These are phyloP conservation scores for Priocnemis perturbator DNA, from an alignment of 2,888 invertebrate species.

Conservation along the genomic window DNA sequence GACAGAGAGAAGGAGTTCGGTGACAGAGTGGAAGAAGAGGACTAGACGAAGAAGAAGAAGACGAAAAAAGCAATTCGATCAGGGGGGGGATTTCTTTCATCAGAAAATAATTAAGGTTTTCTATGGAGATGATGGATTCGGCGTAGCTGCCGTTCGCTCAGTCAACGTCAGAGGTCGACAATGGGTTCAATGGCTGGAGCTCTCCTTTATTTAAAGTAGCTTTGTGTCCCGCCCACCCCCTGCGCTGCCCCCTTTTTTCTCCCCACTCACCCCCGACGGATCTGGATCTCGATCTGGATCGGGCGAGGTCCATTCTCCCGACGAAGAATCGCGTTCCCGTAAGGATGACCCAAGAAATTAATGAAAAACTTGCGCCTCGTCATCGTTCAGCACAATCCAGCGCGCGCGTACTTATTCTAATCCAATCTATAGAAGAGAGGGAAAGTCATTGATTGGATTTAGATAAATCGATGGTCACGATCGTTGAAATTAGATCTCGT, in stretches of 20 bases:
- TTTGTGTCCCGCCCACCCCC: conserved; percentile 68
- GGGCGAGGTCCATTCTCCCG: conserved; percentile 17
- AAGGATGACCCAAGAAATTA: not conserved
- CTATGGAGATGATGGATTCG: conserved; percentile 75
- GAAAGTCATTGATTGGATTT: too few relatives aligned
- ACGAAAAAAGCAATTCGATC: conserved; percentile 54
- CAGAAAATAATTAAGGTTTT: conserved; percentile 75
- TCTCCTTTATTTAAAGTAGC: conserved; percentile 76
- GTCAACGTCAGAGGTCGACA: conserved; percentile 75
- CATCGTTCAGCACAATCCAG: not conserved
- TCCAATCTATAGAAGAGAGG: too few relatives aligned
- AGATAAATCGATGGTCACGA: too few relatives aligned
- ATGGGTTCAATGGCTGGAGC: conserved; percentile 74
- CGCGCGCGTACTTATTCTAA: too few relatives aligned
- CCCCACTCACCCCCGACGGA: conserved; percentile 28
- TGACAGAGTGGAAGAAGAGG: conserved; percentile 28
- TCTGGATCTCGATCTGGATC: conserved; percentile 52
- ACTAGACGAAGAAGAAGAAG: conserved; percentile 18
- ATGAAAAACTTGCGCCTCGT: conserved; percentile 2
- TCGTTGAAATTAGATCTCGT: too few relatives aligned
- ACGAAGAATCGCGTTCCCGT: conserved; percentile 20
- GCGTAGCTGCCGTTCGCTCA: conserved; percentile 69
- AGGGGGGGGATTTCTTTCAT: conserved; percentile 68
- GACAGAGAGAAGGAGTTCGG: not conserved
- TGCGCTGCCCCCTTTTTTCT: conserved; percentile 41